phyloP scores from a whole-genome alignment of 1,140 invertebrate species.

The Harpegnathos saltator region DNA sequence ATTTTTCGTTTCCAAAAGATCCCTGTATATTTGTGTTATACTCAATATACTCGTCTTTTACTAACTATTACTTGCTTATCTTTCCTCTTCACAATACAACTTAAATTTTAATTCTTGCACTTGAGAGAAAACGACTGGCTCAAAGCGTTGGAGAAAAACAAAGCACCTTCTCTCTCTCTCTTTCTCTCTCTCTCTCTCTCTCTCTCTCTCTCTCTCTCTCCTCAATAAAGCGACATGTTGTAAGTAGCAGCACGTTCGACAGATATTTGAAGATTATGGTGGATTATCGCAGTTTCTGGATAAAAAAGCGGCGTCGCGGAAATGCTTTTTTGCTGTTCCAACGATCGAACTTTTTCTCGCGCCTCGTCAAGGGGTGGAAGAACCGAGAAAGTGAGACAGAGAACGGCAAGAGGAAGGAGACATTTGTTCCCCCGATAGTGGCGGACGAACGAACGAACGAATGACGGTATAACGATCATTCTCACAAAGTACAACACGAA shows the following conservation, averaged over 20 bases:
- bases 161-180: too few relatives aligned
- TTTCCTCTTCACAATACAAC: too few relatives aligned
- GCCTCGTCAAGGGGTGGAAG: background rate
- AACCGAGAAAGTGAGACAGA: background rate
- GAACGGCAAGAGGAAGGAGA: constrained; percentile 16
- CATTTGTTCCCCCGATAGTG: constrained; percentile 7
- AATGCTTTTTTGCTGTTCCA: constrained; percentile 15
- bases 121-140: too few relatives aligned
- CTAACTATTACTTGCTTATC: too few relatives aligned
- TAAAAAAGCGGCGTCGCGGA: background rate
- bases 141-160: too few relatives aligned
- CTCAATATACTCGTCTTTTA: too few relatives aligned
- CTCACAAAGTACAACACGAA: background rate
- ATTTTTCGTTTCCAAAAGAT: too few relatives aligned
- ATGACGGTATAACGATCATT: background rate
- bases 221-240: background rate
- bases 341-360: constrained; percentile 40
- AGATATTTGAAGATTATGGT: constrained; percentile 8
- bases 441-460: constrained; percentile 10
- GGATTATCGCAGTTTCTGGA: constrained; percentile 2
- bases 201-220: too few relatives aligned
- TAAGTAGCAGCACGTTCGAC: background rate
- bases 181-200: too few relatives aligned
- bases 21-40: too few relatives aligned
- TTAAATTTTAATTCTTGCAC: too few relatives aligned